Evolutionary conservation across 2,888 invertebrate genomes (phyloP).

Genomic region (Cerastoderma edule): DNA sequence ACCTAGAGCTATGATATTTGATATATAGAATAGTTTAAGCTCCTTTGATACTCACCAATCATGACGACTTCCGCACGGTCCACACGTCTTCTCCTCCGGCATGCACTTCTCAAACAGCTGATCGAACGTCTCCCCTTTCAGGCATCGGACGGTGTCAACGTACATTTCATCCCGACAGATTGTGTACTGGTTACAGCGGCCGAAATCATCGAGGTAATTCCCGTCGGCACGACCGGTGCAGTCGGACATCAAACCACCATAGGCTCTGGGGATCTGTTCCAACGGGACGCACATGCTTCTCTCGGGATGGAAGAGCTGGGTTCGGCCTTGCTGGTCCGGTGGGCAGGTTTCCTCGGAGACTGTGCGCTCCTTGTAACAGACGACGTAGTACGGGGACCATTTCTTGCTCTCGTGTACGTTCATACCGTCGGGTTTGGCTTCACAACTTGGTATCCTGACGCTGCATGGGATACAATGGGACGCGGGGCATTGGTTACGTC

Average conservation of each 20-base stretch:
- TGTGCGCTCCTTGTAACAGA: conserved; percentile 56
- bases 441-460: conserved; percentile 53
- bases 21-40: no score
- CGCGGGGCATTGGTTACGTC: conserved; percentile 38
- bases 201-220: conserved; percentile 63
- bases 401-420: conserved; percentile 43
- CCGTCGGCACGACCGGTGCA: conserved; percentile 61
- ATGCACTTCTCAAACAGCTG: conserved; percentile 33
- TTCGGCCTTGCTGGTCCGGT: conserved; percentile 42
- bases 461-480: conserved; percentile 61
- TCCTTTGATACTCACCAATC: conserved; percentile 47
- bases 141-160: conserved; percentile 38
- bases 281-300: conserved; percentile 58
- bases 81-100: conserved; percentile 38
- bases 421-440: conserved; percentile 54
- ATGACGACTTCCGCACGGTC: conserved; percentile 46
- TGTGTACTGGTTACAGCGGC: conserved; percentile 68
- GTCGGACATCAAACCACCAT: conserved; percentile 63
- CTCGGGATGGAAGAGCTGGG: conserved; percentile 60
- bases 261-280: conserved; percentile 62
- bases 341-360: conserved; percentile 41
- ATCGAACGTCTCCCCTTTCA: conserved; percentile 46
- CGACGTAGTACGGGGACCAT: conserved; percentile 56
- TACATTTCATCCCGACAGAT: conserved; percentile 55
- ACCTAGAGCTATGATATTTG: background rate